These are phyloP conservation scores for Equus przewalskii DNA, from an alignment of 2,113 vertebrate genomes.

Conservation along the genomic window DNA sequence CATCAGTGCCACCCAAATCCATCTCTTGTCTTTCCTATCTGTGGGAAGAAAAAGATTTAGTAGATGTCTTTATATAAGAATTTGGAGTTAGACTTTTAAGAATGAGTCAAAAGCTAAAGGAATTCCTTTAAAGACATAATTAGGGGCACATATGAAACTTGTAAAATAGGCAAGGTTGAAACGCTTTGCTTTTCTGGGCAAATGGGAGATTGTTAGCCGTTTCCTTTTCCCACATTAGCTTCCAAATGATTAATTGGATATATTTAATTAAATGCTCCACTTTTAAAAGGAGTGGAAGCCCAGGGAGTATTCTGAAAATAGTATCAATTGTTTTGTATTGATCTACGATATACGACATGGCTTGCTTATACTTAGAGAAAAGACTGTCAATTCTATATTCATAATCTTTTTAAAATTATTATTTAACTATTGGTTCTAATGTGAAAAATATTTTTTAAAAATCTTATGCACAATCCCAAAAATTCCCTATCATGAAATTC, in stretches of 20 bases:
- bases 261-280: not conserved
- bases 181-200: not conserved
- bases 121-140: not conserved
- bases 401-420: not conserved
- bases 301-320: slow-evolving; percentile 5
- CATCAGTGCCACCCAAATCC: not conserved
- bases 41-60: not conserved
- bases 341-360: not conserved
- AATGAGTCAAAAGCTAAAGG: not conserved
- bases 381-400: not conserved
- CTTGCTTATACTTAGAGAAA: not conserved
- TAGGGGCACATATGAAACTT: not conserved
- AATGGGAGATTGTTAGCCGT: not conserved
- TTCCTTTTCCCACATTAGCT: slow-evolving; percentile 1
- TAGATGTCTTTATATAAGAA: not conserved
- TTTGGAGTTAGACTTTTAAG: not conserved
- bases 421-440: slow-evolving; percentile 6
- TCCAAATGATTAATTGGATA: not conserved
- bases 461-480: not conserved
- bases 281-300: slow-evolving; percentile 12
- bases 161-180: not conserved
- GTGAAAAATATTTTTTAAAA: slow-evolving; percentile 2
- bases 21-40: slow-evolving; percentile 3
- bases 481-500: not conserved
- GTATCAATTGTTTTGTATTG: slow-evolving; percentile 17